Percentiles rank a stretch among this genome's conserved stretches.
These are phyloP conservation scores for Limonius californicus DNA, from an alignment of 1,140 invertebrate genomes.

Conservation along the genomic window DNA sequence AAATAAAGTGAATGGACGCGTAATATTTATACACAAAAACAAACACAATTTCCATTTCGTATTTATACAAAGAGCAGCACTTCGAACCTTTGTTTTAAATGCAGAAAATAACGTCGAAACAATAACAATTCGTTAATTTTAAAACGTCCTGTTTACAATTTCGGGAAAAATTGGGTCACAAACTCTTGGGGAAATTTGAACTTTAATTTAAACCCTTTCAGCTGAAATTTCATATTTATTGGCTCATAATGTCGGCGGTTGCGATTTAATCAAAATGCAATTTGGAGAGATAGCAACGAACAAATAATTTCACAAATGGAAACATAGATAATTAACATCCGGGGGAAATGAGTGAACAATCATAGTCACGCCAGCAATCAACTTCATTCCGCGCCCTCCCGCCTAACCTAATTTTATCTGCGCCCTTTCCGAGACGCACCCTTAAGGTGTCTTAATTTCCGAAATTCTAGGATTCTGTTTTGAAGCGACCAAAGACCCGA, in stretches of 20 bases:
- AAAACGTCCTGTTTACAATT: no score
- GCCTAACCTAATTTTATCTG: neutral
- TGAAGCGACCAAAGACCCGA: no score
- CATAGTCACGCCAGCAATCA: neutral
- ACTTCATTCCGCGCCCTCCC: neutral
- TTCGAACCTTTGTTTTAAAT: no score
- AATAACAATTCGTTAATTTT: no score
- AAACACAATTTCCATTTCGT: no score
- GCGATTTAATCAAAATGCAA: conserved; percentile 1
- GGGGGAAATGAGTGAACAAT: neutral
- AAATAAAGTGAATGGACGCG: no score
- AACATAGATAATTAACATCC: conserved; percentile 1
- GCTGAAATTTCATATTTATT: neutral
- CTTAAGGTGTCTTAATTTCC: neutral
- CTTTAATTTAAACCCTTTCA: neutral
- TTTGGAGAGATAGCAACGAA: neutral
- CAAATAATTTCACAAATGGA: conserved; percentile 1
- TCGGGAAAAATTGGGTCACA: no score
- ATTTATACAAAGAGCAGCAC: no score
- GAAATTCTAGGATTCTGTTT: no score
- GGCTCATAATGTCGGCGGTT: neutral
- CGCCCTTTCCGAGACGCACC: neutral
- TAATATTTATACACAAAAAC: no score
- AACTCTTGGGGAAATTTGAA: no score
- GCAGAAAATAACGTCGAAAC: no score